phyloP scores from a whole-genome alignment of 2,797 vertebrate species.

The Falco columbarius region DNA sequence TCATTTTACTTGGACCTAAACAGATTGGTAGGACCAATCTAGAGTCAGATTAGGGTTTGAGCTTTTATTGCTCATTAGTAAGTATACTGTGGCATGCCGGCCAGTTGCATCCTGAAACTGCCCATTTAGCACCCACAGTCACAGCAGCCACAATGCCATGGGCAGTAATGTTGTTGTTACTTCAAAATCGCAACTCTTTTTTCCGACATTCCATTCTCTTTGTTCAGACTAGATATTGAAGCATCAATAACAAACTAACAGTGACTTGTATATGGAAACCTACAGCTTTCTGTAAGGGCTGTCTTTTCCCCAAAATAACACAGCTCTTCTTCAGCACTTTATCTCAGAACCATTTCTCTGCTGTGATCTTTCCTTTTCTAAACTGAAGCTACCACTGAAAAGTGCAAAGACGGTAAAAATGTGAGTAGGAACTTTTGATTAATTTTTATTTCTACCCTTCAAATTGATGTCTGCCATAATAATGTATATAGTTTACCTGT shows the following conservation, averaged over 20 bases:
- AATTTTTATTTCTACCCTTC: not conserved
- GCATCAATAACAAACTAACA: not conserved
- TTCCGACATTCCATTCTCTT: not conserved
- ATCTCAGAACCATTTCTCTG: not conserved
- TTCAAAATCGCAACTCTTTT: not conserved
- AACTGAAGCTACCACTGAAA: not conserved
- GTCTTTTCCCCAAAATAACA: not conserved
- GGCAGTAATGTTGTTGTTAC: not conserved
- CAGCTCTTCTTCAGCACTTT: not conserved
- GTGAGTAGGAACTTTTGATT: not conserved
- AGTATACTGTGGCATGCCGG: not conserved
- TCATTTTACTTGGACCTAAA: not conserved
- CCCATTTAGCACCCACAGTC: not conserved
- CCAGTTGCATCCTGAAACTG: not conserved
- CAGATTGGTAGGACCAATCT: not conserved
- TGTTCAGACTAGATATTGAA: not conserved
- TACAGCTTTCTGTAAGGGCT: not conserved
- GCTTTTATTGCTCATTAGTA: not conserved
- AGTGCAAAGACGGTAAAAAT: not conserved
- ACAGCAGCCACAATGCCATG: not conserved
- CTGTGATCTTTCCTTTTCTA: not conserved
- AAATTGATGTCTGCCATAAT: not conserved
- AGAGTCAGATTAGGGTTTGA: not conserved
- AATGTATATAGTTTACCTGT: not conserved
- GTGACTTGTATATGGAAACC: not conserved